Evolutionary conservation across 2,888 invertebrate species (phyloP), one percentile per base, ranked within the genome.

Genomic region (Lithophane socia): DNA sequence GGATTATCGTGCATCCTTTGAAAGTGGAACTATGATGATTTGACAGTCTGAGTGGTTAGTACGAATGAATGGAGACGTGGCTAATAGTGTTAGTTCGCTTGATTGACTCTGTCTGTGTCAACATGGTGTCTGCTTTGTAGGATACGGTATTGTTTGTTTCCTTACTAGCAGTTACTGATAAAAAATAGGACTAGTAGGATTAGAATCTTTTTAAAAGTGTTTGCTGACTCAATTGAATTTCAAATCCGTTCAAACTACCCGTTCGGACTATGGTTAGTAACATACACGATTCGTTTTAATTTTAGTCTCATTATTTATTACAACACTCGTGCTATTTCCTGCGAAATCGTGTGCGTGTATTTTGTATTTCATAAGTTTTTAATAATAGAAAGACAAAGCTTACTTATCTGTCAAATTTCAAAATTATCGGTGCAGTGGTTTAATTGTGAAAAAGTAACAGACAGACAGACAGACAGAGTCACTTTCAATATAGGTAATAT

Each of bases 1-100:
- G 88, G 80, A 88, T 90, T 86, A 83, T 44, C 68, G 67, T 61
- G 66, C 69, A 82, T 77, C 81, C 75, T 80, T 88, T 86, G 68
- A 84, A 80, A 76, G 42, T 67, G 54, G 58, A 60, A 63, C 71
- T 77, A 65, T 74, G 60, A 79, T 60, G 66, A 72, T 68, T 60
- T 80, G 65, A 83, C 56, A 64, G 58, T 63, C n/a, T 10, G 49
- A 75, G 29, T 63, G 42, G 24, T 63, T 79, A 72, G 54, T 54
- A 58, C 47, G 21, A 79, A 37, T 72, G 68, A 83, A 83, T 63
- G 18, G 68, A 52, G 54, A 60, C 60, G 29, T 37, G 10, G 42
- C 18, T 66, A 69, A 79, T 79, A 69, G 13, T 61, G 13, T 82
- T 69, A 58, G 63, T 72, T 58, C 37, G 5, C 9, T 65, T 79